Evolutionary conservation across 2,797 vertebrate species (phyloP).

Genomic region (Micropoecilia bifurca): DNA sequence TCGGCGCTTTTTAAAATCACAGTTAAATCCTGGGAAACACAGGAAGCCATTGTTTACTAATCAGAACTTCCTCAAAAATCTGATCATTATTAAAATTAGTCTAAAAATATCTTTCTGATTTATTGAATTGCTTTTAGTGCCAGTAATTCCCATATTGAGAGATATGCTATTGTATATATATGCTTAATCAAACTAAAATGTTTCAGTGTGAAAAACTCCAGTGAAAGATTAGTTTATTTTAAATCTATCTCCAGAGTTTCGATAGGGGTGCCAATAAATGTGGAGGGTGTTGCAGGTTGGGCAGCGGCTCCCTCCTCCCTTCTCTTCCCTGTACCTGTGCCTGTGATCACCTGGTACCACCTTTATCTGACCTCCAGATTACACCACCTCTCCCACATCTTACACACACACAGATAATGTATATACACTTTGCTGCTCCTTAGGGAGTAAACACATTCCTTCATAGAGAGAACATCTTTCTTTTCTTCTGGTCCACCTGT

Average conservation of each 20-base stretch:
- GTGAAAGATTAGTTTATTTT: not conserved
- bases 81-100: not conserved
- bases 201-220: not conserved
- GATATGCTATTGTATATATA: not conserved
- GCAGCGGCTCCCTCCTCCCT: slow-evolving; percentile 30
- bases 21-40: not conserved
- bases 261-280: not conserved
- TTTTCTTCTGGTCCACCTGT: slow-evolving; percentile 44
- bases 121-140: not conserved
- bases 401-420: slow-evolving; percentile 28
- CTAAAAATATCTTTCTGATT: not conserved
- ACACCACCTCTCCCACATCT: slow-evolving; percentile 10
- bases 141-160: not conserved
- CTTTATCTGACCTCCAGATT: slow-evolving; percentile 59
- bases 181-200: not conserved
- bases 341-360: slow-evolving; percentile 76
- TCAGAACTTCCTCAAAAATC: not conserved
- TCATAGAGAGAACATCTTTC: slow-evolving; percentile 22
- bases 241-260: not conserved
- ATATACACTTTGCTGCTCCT: slow-evolving; percentile 45
- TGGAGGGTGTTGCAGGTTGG: slow-evolving; percentile 5
- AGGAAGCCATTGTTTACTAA: not conserved
- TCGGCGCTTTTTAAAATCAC: not conserved
- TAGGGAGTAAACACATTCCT: slow-evolving; percentile 68
- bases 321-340: slow-evolving; percentile 69